A percentile compares a stretch with the other conserved stretches of the same genome.
Evolutionary conservation across 1,140 invertebrate genomes (phyloP).

Genomic region (Solenopsis invicta): DNA sequence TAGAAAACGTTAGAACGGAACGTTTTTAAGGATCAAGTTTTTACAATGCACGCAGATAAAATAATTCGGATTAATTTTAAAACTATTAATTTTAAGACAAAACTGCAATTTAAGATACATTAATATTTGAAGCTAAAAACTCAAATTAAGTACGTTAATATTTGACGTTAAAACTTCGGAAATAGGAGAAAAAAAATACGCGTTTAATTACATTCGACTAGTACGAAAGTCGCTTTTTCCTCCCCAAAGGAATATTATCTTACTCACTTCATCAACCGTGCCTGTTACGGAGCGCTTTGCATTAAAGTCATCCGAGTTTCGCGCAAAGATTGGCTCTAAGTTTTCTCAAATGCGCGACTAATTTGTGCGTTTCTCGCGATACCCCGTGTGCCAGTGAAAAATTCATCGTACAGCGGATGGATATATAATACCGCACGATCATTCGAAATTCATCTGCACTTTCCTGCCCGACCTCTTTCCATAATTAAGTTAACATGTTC

Average conservation of each 20-base stretch:
- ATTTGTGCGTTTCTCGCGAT: neutral
- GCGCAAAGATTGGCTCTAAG: conserved; percentile 5
- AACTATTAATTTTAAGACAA: neutral
- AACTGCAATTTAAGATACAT: conserved; percentile 13
- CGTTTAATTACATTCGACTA: conserved; percentile 36
- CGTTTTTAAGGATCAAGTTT: neutral
- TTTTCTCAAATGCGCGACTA: conserved; percentile 12
- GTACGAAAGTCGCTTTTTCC: neutral
- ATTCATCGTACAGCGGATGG: conserved; percentile 25
- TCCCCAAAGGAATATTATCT: neutral
- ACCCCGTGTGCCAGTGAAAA: neutral
- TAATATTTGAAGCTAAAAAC: neutral
- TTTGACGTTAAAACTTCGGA: neutral
- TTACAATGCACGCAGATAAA: neutral
- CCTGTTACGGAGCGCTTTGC: conserved; percentile 6
- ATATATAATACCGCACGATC: conserved; percentile 30
- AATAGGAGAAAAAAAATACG: neutral
- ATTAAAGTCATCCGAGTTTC: conserved; percentile 43
- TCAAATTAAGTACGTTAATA: neutral
- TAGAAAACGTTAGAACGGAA: neutral
- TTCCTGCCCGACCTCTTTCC: neutral
- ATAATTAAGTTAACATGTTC: conserved; percentile 55
- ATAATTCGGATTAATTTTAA: neutral
- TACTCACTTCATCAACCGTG: neutral
- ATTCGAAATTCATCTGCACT: neutral